These are phyloP conservation scores for Tyrophagus putrescentiae DNA, from an alignment of 1,140 invertebrate genomes.

Conservation along the genomic window DNA sequence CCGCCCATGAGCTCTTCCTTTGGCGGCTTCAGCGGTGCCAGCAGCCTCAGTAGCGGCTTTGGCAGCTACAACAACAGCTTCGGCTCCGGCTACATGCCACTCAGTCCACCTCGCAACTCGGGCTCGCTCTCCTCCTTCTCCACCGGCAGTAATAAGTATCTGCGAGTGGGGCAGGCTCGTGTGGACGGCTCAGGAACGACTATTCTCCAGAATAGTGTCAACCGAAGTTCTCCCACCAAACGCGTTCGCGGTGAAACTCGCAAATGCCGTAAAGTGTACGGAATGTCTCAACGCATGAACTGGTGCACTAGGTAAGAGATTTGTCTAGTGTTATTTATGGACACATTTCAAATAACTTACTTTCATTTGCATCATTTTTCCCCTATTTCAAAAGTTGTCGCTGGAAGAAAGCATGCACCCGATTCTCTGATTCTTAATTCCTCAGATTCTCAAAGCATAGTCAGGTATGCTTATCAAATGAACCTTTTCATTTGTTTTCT, in stretches of 20 bases:
- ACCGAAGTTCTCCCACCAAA: conserved; percentile 25
- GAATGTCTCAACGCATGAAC: conserved; percentile 84
- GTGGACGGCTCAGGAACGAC: not conserved
- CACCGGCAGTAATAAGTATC: conserved; percentile 8
- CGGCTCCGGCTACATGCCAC: not conserved
- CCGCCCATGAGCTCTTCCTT: conserved; percentile 3
- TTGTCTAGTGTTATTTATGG: conserved; percentile 6
- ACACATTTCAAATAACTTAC: conserved; percentile 15
- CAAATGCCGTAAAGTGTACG: conserved; percentile 52
- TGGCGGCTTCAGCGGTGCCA: not conserved
- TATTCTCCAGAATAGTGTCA: conserved; percentile 27
- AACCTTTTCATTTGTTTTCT: no score
- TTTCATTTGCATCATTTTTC: no score
- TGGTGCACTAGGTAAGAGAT: conserved; percentile 64
- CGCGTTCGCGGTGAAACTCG: conserved; percentile 24
- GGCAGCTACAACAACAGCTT: conserved; percentile 12
- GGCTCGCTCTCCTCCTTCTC: conserved; percentile 1
- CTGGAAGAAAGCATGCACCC: conserved; percentile 95
- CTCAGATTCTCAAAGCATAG: no score
- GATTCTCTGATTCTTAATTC: conserved; percentile 58
- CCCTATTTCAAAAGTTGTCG: no score
- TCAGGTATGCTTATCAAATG: no score
- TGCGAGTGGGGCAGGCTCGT: not conserved
- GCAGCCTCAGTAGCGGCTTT: not conserved
- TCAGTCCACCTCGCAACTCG: not conserved